Percentiles rank a stretch among this genome's conserved stretches.
phyloP scores from a whole-genome alignment of 2,888 invertebrate species.

The Prosapia bicincta region DNA sequence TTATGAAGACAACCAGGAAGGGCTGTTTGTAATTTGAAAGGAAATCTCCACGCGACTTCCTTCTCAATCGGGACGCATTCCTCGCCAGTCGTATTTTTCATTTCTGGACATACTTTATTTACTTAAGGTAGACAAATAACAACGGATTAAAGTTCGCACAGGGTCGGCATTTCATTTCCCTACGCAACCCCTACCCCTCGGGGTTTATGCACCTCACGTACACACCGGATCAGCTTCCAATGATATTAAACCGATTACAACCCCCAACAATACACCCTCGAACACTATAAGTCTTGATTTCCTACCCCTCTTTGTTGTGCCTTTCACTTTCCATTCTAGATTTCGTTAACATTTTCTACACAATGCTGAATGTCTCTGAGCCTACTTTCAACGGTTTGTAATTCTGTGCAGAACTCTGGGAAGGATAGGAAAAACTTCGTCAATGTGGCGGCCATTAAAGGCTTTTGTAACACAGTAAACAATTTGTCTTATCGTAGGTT shows the following conservation, averaged over 20 bases:
- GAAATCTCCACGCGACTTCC: too few species aligned
- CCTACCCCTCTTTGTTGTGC: neutral
- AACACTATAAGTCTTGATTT: neutral
- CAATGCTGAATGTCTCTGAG: neutral
- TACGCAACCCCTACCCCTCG: neutral
- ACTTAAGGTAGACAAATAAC: neutral
- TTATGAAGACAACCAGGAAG: too few species aligned
- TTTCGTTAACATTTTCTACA: neutral
- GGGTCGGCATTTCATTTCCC: conserved; percentile 2
- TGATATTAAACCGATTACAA: conserved; percentile 2
- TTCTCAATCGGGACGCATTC: too few species aligned
- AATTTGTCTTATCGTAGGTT: too few species aligned
- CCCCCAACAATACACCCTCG: conserved; percentile 1
- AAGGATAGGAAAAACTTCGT: too few species aligned
- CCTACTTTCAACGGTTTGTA: neutral
- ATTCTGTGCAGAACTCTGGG: too few species aligned
- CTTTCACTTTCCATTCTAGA: neutral
- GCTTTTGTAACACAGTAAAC: too few species aligned
- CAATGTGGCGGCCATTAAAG: too few species aligned
- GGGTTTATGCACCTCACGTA: conserved; percentile 2
- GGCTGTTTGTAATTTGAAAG: too few species aligned
- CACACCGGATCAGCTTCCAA: neutral
- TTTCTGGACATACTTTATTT: neutral
- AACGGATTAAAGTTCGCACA: neutral
- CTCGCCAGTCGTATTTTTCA: too few species aligned